Percentiles rank a stretch among this genome's conserved stretches.
Evolutionary conservation across 2,888 invertebrate genomes (phyloP).

Genomic region (Eristalinus sepulchralis): DNA sequence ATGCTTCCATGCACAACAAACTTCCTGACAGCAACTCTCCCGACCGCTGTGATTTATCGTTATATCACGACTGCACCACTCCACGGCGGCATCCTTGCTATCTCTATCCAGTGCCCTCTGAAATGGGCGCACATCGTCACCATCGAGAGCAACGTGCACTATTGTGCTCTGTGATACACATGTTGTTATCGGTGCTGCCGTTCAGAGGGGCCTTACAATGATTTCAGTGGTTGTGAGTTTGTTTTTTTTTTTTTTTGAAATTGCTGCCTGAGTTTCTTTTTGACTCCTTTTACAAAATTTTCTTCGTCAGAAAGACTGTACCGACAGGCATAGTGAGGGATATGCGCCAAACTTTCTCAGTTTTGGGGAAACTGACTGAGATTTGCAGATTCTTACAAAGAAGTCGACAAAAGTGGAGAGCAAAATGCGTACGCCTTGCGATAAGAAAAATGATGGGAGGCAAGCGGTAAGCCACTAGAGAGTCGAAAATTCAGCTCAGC

Average conservation of each 20-base stretch:
- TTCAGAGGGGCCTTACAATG: neutral
- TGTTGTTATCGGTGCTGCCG: neutral
- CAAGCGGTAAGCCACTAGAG: too few species aligned
- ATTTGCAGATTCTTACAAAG: too few species aligned
- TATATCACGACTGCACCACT: conserved; percentile 47
- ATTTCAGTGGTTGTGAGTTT: neutral
- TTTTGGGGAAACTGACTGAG: too few species aligned
- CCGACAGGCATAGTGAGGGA: too few species aligned
- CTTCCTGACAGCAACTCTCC: conserved; percentile 69
- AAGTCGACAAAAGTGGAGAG: too few species aligned
- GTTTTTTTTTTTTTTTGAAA: neutral
- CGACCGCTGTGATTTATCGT: conserved; percentile 65
- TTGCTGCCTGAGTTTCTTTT: neutral
- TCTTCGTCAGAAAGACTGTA: too few species aligned
- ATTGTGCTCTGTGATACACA: conserved; percentile 5
- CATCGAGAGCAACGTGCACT: conserved; percentile 6
- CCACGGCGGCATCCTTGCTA: conserved; percentile 29
- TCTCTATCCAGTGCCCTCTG: neutral
- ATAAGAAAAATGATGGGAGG: too few species aligned
- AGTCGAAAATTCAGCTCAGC: too few species aligned
- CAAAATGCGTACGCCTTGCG: too few species aligned
- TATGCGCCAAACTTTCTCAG: too few species aligned
- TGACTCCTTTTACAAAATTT: too few species aligned
- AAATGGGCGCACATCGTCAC: neutral
- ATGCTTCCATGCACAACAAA: conserved; percentile 67